A percentile compares a stretch with the other conserved stretches of the same genome.
Evolutionary conservation across 2,797 vertebrate genomes (phyloP).

Genomic region (Acrocephalus scirpaceus): DNA sequence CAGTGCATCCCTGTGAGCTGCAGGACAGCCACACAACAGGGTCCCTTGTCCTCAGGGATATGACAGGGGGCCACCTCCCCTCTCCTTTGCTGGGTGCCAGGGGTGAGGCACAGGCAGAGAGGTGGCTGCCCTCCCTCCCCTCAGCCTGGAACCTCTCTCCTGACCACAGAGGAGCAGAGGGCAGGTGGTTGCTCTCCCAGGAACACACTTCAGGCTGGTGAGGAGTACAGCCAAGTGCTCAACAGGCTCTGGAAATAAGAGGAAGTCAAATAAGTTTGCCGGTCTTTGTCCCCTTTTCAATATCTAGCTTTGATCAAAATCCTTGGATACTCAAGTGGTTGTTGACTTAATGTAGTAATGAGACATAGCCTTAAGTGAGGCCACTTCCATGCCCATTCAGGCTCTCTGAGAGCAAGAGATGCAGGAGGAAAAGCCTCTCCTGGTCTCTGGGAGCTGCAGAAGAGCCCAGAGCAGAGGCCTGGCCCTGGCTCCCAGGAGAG

Average conservation of each 20-base stretch:
- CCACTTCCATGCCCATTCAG: conserved; percentile 40
- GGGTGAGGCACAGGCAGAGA: background rate
- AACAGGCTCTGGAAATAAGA: conserved; percentile 48
- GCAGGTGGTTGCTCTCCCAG: background rate
- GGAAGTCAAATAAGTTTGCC: conserved; percentile 60
- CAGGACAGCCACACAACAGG: background rate
- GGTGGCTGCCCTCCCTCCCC: background rate
- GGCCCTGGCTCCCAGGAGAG: background rate
- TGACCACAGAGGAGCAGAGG: background rate
- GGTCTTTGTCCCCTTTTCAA: conserved; percentile 40
- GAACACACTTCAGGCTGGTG: background rate
- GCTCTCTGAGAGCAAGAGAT: conserved; percentile 7
- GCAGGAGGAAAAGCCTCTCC: background rate
- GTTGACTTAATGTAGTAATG: conserved; percentile 66
- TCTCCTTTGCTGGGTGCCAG: background rate
- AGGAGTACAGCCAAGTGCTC: conserved; percentile 10
- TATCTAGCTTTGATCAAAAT: conserved; percentile 62
- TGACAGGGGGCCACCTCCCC: accelerated
- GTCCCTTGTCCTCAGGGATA: background rate
- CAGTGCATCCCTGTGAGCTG: accelerated
- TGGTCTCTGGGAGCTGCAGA: background rate
- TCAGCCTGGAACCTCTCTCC: background rate
- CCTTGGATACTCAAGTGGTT: conserved; percentile 59
- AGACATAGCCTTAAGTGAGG: conserved; percentile 54
- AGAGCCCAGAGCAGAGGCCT: background rate